Evolutionary conservation across 2,888 invertebrate species (phyloP).

Genomic region (Hoplodrina blanda): DNA sequence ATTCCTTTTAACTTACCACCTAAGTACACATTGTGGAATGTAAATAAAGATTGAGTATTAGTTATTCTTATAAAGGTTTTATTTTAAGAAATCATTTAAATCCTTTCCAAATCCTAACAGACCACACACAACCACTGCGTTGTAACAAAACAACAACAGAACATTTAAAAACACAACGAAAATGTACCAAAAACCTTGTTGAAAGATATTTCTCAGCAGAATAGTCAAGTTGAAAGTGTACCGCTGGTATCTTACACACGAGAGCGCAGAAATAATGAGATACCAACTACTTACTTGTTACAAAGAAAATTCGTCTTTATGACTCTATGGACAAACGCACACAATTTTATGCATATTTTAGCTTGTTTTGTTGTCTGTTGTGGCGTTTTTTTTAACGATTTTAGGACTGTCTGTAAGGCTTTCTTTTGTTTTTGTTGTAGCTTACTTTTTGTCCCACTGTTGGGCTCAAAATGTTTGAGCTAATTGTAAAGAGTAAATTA

Average conservation of each 20-base stretch:
- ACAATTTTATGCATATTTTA: constrained; percentile 37
- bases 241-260: constrained; percentile 75
- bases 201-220: constrained; percentile 52
- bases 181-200: constrained; percentile 53
- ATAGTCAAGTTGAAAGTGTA: constrained; percentile 60
- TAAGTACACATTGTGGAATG: too few species aligned
- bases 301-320: constrained; percentile 71
- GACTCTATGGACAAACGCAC: constrained; percentile 64
- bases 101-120: neutral
- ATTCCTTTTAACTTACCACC: too few species aligned
- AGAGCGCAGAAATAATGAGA: constrained; percentile 85
- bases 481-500: too few species aligned
- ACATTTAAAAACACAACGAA: constrained; percentile 27
- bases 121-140: neutral
- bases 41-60: too few species aligned
- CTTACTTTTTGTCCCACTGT: too few species aligned
- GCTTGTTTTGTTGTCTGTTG: constrained; percentile 7
- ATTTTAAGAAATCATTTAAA: too few species aligned
- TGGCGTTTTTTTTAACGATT: neutral
- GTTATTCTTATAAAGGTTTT: too few species aligned
- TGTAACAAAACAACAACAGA: neutral
- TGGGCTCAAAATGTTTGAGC: too few species aligned
- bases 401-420: too few species aligned
- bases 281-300: constrained; percentile 76
- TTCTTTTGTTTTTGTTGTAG: too few species aligned